Conservation (phyloP, 2,797 vertebrate genomes). For the Scolopax bukidnonensis region DNA sequence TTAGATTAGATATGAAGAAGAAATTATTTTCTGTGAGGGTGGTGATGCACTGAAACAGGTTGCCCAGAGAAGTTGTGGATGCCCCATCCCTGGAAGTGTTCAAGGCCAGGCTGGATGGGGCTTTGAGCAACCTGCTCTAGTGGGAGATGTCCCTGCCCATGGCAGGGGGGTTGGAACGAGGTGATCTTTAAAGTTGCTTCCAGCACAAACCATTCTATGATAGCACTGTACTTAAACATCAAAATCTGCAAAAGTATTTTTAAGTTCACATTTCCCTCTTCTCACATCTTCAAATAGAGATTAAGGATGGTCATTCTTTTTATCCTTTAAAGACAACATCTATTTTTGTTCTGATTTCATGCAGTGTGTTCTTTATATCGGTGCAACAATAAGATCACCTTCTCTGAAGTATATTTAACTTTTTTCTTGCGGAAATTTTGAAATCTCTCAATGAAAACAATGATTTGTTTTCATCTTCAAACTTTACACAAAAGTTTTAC, state of each 20-base stretch:
- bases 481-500: not conserved
- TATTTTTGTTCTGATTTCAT: not conserved
- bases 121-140: too few species aligned
- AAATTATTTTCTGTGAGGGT: too few species aligned
- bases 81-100: too few species aligned
- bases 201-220: too few species aligned
- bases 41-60: too few species aligned
- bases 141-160: too few species aligned
- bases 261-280: not conserved
- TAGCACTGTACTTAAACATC: not conserved
- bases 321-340: not conserved
- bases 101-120: too few species aligned
- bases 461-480: not conserved
- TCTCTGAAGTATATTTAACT: not conserved
- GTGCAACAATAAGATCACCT: not conserved
- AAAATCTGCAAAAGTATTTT: conserved; percentile 7
- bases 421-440: not conserved
- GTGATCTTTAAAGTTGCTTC: too few species aligned
- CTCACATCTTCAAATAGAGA: not conserved
- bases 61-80: too few species aligned
- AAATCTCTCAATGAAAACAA: not conserved
- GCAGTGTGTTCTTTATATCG: not conserved
- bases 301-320: not conserved
- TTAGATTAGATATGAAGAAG: too few species aligned
- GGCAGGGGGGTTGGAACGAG: too few species aligned